Conservation (phyloP, 2,888 invertebrate genomes). For the Eumerus sabulonum region DNA sequence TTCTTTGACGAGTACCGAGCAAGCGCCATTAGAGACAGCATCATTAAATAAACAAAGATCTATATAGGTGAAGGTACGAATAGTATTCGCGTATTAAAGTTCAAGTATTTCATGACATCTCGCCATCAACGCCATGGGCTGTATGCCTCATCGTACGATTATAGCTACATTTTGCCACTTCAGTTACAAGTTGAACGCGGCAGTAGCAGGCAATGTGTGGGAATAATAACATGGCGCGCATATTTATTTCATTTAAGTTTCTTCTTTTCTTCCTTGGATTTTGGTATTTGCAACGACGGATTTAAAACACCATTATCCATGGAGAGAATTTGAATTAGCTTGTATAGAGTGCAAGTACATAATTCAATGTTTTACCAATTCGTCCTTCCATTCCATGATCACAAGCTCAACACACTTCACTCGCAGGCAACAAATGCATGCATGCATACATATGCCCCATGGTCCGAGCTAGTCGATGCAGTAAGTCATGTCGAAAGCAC, state of each 20-base stretch:
- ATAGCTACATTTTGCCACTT: slow-evolving; percentile 35
- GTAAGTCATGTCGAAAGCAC: background rate
- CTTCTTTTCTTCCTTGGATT: slow-evolving; percentile 1
- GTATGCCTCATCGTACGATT: slow-evolving; percentile 44
- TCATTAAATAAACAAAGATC: background rate
- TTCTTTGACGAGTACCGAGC: slow-evolving; percentile 23
- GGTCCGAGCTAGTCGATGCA: slow-evolving; percentile 22
- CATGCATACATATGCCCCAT: slow-evolving; percentile 7
- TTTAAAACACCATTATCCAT: slow-evolving; percentile 1
- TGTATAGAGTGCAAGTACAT: slow-evolving; percentile 4
- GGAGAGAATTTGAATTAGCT: too few relatives aligned
- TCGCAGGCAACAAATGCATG: background rate
- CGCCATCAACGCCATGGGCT: slow-evolving; percentile 51
- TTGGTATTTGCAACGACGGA: slow-evolving; percentile 8
- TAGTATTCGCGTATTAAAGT: slow-evolving; percentile 7
- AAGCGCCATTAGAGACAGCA: slow-evolving; percentile 47
- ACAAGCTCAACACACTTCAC: slow-evolving; percentile 22
- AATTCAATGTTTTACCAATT: slow-evolving; percentile 39
- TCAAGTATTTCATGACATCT: slow-evolving; percentile 53
- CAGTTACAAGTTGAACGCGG: background rate
- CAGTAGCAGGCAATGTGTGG: slow-evolving; percentile 10
- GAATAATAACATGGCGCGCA: slow-evolving; percentile 39
- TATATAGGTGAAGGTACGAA: too few relatives aligned
- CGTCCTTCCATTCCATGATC: slow-evolving; percentile 33
- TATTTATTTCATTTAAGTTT: background rate